Evolutionary conservation across 1,140 invertebrate genomes (phyloP).

Genomic region (Bombus balteatus): DNA sequence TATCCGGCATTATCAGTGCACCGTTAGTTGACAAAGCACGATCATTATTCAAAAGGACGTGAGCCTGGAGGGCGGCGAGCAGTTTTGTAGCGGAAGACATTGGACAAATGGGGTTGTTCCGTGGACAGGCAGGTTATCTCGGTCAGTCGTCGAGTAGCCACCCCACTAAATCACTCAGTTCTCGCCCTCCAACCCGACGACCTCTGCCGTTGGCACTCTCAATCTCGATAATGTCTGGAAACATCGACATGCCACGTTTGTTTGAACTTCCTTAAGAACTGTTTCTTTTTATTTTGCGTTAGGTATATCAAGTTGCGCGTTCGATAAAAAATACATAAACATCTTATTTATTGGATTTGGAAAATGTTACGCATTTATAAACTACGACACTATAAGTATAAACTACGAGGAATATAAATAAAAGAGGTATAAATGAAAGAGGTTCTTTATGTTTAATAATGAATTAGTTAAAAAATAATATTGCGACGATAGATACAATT

Average conservation of each 20-base stretch:
- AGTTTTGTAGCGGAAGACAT: slow-evolving; percentile 80
- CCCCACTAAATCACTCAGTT: slow-evolving; percentile 78
- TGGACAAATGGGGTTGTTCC: slow-evolving; percentile 81
- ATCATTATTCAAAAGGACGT: slow-evolving; percentile 75
- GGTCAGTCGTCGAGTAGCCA: slow-evolving; percentile 79
- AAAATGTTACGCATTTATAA: background rate
- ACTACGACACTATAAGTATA: background rate
- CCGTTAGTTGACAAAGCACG: slow-evolving; percentile 66
- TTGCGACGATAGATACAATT: too few species aligned
- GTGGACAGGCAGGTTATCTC: slow-evolving; percentile 79
- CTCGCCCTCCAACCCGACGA: slow-evolving; percentile 66
- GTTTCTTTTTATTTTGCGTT: slow-evolving; percentile 11
- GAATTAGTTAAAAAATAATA: too few species aligned
- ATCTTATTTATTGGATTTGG: background rate
- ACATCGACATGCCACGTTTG: slow-evolving; percentile 56
- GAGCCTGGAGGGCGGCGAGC: slow-evolving; percentile 64
- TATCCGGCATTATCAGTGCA: slow-evolving; percentile 63
- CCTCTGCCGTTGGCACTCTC: slow-evolving; percentile 66
- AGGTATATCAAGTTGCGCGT: background rate
- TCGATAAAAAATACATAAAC: background rate
- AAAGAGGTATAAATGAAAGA: too few species aligned
- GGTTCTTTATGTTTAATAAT: too few species aligned
- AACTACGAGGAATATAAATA: background rate
- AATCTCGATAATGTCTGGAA: slow-evolving; percentile 72
- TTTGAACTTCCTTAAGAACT: slow-evolving; percentile 56